Base-by-base conservation (phyloP, 2,797 vertebrate genomes). In the Botia almorhae region DNA sequence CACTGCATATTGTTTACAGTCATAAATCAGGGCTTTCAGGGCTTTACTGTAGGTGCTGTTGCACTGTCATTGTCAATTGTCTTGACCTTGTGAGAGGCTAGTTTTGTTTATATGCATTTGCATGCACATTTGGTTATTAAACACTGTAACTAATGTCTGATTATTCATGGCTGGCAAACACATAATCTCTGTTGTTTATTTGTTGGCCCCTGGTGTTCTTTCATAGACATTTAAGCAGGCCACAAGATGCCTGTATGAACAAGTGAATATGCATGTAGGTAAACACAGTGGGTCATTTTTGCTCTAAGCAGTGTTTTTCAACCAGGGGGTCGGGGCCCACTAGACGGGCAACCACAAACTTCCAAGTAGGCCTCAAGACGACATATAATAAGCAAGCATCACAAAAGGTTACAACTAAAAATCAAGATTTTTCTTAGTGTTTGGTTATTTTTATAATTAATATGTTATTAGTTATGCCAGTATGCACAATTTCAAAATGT, bases 111-210 rank as follows among this genome's bases (percentile, higher is more conserved):
- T 2, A 10, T 17, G 4, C n/a, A 1, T 74, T 78, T 71, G 76
- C 76, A 71, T 78, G 58, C 23, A 23, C 26, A 64, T 78, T 78
- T 78, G 68, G 43, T 71, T 70, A 78, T 70, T 71, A 56, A 78
- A 70, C 56, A 53, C 56, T 7, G 6, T 23, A 60, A 48, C 64
- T 39, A 48, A 33, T 1, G n/a, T 70, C 46, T 78, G 68, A 78
- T 70, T 63, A 36, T 71, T 78, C 68, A 53, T 53, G 46, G 13
- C 26, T 36, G 19, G 56, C 56, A 78, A 78, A 53, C 76, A 71
- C 63, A 50, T 19, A 26, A 60, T 0, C 7, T 12, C 19, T 78
- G 43, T 70, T 78, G 43, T 70, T 78, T 23, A 61, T 69, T 51
- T 13, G 43, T 61, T 63, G 29, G 68, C 68, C 63, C 67, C 76